Evolutionary conservation across 1,140 invertebrate species (phyloP), one percentile per base, ranked within the genome.

Genomic region (Drosophila lowei): DNA sequence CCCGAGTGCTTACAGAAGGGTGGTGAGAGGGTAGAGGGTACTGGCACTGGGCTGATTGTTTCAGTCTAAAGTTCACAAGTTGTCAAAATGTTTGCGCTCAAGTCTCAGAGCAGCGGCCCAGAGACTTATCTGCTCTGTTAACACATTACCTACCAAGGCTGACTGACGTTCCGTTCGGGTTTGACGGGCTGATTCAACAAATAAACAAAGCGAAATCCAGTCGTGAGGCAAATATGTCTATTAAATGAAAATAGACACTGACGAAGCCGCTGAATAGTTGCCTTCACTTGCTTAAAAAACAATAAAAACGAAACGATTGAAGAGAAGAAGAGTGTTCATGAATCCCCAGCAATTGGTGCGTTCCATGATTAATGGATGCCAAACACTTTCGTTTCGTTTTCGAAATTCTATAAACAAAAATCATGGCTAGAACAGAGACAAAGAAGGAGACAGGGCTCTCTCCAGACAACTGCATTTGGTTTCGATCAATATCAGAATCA

Each of bases 151-250:
- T 71, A 74, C 60, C 79, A 64, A 60, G 61, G 61, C 71, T 78
- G 81, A 64, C 71, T 78, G 81, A 78, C 71, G 63, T 79, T 21
- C 38, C 44, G 21, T 63, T 58, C 57, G 63, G 66, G 64, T 86
- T 86, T 85, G 81, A 86, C 65, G 73, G 80, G 74, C 83, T 88
- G 83, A 86, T 79, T 86, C 83, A 86, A 78, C 83, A 86, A 83
- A 86, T 86, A 86, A 86, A 86, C 83, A 85, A 85, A 77, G 58
- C 57, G 56, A 48, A 77, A 64, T 80, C 72, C 58, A 55, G 44
- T 61, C 49, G 50, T 74, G 41, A 30, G 34, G 53, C 61, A 62
- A 80, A 85, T 70, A 85, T 80, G 73, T 85, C 81, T 85, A 85
- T 77, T 85, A 85, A 79, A 79, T 85, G 65, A 71, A 85, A 79